Evolutionary conservation across 2,113 vertebrate genomes (phyloP), one percentile per base, ranked within the genome.

Genomic region (Monarcha castaneiventris): DNA sequence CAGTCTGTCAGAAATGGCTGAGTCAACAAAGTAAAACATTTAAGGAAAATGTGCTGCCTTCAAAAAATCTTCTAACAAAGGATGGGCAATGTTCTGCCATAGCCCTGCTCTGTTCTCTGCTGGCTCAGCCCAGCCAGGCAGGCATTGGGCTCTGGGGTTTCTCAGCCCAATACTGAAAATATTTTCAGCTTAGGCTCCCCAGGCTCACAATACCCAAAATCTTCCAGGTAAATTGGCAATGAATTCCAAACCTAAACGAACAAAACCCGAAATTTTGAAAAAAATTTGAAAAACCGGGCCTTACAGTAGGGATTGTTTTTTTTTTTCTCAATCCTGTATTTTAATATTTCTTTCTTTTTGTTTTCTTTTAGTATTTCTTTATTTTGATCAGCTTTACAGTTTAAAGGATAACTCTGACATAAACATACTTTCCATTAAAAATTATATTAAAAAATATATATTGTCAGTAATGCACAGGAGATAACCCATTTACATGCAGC

Each of bases 241-340:
- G 22, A 66, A 56, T 77, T 90, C 48, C 23, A 78, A 87, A 58
- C 4, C 9, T 44, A 10, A 51, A 25, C 3, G 80, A 63, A 5
- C 1, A 48, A 64, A 56, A 35, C 0, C 13, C 4, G 8, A 26
- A 68, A 75, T 48, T 29, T n/a, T 64, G 49, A 43, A 79, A 66
- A 44, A 30, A 32, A 5, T 2, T 68, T 89, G 26, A 55, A 41
- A 55, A 76, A 9, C 13, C 32, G n/a, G 41, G 18, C 7, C 4
- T 32, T 55, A 26, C 30, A 14, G 4, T n/a, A 41, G 46, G 5
- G 0, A 6, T 27, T 25, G 1, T 2, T 10, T 20, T n/a, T 41
- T 20, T 41, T 10, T 16, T 20, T 4, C 5, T 48, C 27, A 27
- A 19, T 3, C 18, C 7, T 26, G 11, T 14, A 37, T 72, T 79